These are phyloP conservation scores for Scaptomyza tumidula DNA, from an alignment of 2,888 invertebrate genomes.

Conservation along the genomic window DNA sequence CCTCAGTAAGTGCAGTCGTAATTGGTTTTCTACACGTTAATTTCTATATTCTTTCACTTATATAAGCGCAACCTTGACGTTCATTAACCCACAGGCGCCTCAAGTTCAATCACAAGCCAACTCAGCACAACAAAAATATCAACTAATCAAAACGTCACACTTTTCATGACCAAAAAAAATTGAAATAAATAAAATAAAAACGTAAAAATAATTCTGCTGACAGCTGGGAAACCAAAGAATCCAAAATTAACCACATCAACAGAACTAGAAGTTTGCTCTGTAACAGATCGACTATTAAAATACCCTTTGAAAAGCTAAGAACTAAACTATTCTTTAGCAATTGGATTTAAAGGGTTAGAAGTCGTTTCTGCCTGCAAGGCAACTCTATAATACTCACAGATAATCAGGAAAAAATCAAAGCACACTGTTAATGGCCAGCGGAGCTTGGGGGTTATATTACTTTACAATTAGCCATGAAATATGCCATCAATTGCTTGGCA, in stretches of 20 bases:
- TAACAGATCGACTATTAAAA: constrained; percentile 15
- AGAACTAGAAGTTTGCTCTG: constrained; percentile 1
- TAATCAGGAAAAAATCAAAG: constrained; percentile 31
- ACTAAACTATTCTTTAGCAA: no score
- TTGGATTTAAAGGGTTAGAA: background rate
- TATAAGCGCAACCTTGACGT: constrained; percentile 64
- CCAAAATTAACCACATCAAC: constrained; percentile 29
- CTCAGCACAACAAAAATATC: constrained; percentile 46
- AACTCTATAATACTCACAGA: background rate
- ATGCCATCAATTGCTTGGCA: constrained; percentile 60
- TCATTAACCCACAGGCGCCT: constrained; percentile 67
- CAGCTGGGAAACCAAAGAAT: constrained; percentile 64
- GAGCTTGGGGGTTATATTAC: constrained; percentile 15
- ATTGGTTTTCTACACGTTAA: background rate
- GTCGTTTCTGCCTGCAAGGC: background rate
- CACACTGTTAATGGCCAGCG: background rate
- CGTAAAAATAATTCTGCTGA: constrained; percentile 61
- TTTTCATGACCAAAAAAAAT: constrained; percentile 66
- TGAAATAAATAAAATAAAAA: constrained; percentile 32
- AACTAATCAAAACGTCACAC: constrained; percentile 79
- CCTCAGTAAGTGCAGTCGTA: no score
- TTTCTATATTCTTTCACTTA: background rate
- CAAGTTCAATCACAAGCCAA: constrained; percentile 72
- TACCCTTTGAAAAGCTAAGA: constrained; percentile 8
- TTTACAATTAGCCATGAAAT: constrained; percentile 66